A percentile compares a stretch with the other conserved stretches of the same genome.
Evolutionary conservation across 2,888 invertebrate genomes (phyloP).

Genomic region (Troglohyphantes excavatus): DNA sequence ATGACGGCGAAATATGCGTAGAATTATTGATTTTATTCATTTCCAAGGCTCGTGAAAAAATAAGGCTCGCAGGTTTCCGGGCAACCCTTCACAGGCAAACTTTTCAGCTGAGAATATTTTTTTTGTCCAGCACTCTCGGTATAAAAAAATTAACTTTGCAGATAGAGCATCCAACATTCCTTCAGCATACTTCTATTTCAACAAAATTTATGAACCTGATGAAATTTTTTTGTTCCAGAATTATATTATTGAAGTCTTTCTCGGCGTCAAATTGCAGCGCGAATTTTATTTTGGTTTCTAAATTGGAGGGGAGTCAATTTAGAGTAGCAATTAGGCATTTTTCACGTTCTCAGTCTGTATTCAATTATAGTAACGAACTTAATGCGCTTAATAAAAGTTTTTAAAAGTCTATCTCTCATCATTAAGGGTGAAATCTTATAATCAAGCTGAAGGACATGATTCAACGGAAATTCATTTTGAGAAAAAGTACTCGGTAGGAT

Average conservation of each 20-base stretch:
- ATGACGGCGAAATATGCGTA: constrained; percentile 15
- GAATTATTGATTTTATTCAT: constrained; percentile 39
- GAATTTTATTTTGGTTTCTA: neutral
- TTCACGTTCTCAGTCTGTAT: neutral
- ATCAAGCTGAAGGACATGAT: neutral
- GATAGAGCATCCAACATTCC: neutral
- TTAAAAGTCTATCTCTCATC: neutral
- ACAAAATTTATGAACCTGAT: neutral
- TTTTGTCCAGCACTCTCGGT: neutral
- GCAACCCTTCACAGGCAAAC: constrained; percentile 9
- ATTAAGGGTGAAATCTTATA: neutral
- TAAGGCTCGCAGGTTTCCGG: constrained; percentile 9
- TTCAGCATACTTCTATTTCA: neutral
- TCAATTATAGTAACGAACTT: constrained; percentile 10
- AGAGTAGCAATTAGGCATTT: neutral
- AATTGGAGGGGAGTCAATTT: neutral
- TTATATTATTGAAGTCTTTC: neutral
- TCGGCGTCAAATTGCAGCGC: constrained; percentile 1
- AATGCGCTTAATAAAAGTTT: constrained; percentile 3
- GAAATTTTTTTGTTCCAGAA: neutral
- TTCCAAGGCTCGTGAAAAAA: neutral
- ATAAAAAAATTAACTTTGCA: neutral
- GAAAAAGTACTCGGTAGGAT: neutral
- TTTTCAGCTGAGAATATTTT: neutral
- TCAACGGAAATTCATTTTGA: neutral